Conservation (phyloP, 2,797 vertebrate species). For the Sciurus vulgaris region DNA sequence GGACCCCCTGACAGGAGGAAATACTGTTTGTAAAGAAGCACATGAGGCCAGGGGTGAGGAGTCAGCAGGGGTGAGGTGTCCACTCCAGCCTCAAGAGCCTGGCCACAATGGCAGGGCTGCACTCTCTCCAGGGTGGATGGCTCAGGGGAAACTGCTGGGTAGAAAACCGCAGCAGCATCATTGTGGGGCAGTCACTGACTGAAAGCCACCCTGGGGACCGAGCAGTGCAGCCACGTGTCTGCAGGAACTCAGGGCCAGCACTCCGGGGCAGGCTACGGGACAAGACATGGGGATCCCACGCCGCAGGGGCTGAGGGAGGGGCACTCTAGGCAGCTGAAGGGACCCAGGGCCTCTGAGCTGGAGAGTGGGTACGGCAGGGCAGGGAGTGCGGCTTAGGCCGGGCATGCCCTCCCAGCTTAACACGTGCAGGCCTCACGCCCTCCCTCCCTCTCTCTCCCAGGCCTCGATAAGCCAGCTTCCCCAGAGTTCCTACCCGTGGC, state of each 20-base stretch:
- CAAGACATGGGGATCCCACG: background rate
- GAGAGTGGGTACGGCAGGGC: rapidly evolving
- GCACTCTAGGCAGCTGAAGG: background rate
- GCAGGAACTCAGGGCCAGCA: background rate
- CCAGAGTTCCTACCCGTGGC: background rate
- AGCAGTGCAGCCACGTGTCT: background rate
- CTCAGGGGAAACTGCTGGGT: background rate
- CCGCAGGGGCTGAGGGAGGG: background rate
- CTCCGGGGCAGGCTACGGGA: background rate
- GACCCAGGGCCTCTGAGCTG: background rate
- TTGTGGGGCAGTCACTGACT: rapidly evolving
- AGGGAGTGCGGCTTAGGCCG: background rate
- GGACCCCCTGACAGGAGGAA: background rate
- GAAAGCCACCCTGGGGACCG: background rate
- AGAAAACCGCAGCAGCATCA: background rate
- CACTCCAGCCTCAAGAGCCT: background rate
- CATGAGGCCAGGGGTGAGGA: background rate
- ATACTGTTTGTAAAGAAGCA: background rate
- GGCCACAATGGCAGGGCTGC: background rate
- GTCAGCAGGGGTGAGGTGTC: no score
- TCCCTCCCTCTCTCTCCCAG: no score
- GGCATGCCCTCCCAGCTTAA: rapidly evolving
- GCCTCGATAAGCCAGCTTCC: background rate
- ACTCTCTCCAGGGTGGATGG: background rate
- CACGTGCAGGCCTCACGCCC: no score